Conservation (phyloP, 1,140 invertebrate species). For the Drosophila biarmipes region DNA sequence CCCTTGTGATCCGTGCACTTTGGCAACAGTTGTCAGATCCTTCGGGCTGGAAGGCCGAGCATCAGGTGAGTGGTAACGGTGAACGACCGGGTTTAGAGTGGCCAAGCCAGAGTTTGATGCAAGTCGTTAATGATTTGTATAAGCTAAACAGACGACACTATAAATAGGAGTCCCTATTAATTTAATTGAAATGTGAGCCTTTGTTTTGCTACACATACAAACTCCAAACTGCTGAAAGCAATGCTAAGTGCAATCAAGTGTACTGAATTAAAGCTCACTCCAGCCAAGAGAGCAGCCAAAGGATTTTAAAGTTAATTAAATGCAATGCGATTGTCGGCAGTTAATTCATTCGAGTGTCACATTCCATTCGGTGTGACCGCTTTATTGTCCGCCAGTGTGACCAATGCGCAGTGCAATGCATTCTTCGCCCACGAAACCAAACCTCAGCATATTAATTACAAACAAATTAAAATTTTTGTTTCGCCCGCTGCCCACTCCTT, state of each 20-base stretch:
- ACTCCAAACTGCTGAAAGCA: neutral
- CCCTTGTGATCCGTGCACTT: constrained; percentile 22
- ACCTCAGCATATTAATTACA: constrained; percentile 66
- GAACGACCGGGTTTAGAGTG: neutral
- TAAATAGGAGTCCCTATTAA: neutral
- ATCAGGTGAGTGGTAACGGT: constrained; percentile 27
- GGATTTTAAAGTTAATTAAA: neutral
- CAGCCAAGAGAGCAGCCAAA: neutral
- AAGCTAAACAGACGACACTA: too few relatives aligned
- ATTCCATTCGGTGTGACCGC: constrained; percentile 1
- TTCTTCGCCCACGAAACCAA: constrained; percentile 18
- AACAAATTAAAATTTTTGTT: constrained; percentile 60
- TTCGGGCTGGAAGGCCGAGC: constrained; percentile 4
- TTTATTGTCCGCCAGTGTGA: constrained; percentile 15
- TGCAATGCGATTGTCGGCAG: neutral
- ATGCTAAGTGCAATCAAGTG: too few relatives aligned
- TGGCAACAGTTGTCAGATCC: constrained; percentile 61
- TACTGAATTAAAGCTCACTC: neutral
- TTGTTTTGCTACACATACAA: neutral
- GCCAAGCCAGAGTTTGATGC: neutral
- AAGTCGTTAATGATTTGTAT: too few relatives aligned
- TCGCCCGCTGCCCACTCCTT: constrained; percentile 37
- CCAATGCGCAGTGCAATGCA: constrained; percentile 18
- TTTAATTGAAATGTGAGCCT: neutral
- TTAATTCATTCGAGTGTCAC: neutral